phyloP scores from a whole-genome alignment of 2,888 invertebrate species.

The Acrobeloides nanus region DNA sequence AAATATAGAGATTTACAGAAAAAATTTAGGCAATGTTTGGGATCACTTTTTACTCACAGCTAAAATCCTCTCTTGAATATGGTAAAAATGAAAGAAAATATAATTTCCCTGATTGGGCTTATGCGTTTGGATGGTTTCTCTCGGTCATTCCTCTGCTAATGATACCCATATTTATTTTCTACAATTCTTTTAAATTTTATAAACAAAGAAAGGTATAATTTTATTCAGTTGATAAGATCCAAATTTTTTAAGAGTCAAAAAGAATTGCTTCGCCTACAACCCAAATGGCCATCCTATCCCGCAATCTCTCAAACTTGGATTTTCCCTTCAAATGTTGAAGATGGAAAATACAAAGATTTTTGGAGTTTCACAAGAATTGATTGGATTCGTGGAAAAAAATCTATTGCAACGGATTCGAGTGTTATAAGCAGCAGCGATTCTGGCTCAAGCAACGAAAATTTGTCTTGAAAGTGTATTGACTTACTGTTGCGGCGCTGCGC shows the following conservation, averaged over 20 bases:
- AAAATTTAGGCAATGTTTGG: conserved; percentile 19
- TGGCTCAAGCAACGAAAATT: no score
- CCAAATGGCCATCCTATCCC: conserved; percentile 32
- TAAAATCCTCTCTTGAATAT: conserved; percentile 19
- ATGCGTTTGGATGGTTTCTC: conserved; percentile 21
- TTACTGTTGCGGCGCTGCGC: no score
- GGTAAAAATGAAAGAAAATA: conserved; percentile 20
- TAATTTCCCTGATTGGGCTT: conserved; percentile 17
- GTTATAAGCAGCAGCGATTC: no score
- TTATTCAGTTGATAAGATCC: conserved; percentile 2
- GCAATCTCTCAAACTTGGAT: no score
- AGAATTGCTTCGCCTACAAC: conserved; percentile 28
- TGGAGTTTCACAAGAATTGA: no score
- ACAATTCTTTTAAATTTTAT: conserved; percentile 15
- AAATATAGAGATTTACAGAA: conserved; percentile 7
- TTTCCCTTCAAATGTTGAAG: no score
- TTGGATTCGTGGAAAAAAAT: no score
- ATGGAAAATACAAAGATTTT: no score
- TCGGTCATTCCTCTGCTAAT: conserved; percentile 16
- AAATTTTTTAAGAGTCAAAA: conserved; percentile 18
- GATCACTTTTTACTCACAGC: conserved; percentile 19
- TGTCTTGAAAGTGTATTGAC: no score
- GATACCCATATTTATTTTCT: conserved; percentile 13
- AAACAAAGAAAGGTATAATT: conserved; percentile 16
- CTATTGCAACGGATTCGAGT: no score